A percentile compares a stretch with the other conserved stretches of the same genome.
phyloP scores from a whole-genome alignment of 2,888 invertebrate species.

The Nudaria mundana region DNA sequence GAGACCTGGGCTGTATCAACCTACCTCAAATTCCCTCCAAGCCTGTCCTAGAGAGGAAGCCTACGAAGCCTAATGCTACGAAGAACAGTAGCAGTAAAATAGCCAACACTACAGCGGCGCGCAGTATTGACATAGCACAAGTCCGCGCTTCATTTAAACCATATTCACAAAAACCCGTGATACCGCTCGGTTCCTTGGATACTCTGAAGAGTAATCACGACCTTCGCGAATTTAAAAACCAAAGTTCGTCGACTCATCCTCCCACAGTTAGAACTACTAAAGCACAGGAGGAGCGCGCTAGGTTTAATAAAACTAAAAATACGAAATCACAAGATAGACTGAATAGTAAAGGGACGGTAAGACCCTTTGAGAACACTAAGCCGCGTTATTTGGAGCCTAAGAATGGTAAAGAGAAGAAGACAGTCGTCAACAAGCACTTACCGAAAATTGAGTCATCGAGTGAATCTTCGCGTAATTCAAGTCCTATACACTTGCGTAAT shows the following conservation, averaged over 20 bases:
- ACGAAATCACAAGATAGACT: constrained; percentile 42
- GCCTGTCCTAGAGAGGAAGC: constrained; percentile 36
- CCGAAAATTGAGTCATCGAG: constrained; percentile 80
- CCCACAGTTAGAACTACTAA: constrained; percentile 65
- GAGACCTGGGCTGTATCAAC: constrained; percentile 59
- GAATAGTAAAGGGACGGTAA: constrained; percentile 21
- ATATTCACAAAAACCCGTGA: constrained; percentile 49
- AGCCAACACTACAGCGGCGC: constrained; percentile 23
- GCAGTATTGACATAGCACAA: constrained; percentile 55
- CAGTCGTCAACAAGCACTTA: constrained; percentile 56
- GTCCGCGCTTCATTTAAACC: constrained; percentile 63
- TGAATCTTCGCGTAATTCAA: constrained; percentile 86
- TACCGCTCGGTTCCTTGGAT: constrained; percentile 29
- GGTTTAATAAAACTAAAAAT: constrained; percentile 58
- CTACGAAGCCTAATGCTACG: constrained; percentile 24
- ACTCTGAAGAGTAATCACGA: constrained; percentile 35
- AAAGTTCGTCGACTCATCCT: constrained; percentile 21
- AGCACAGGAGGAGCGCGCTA: constrained; percentile 68
- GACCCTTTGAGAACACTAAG: constrained; percentile 59
- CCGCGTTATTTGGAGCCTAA: constrained; percentile 84
- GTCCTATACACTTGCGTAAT: constrained; percentile 79
- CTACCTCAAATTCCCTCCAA: constrained; percentile 23
- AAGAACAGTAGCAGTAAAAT: constrained; percentile 29
- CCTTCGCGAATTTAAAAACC: constrained; percentile 36
- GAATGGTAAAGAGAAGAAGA: constrained; percentile 35